A percentile compares a stretch with the other conserved stretches of the same genome.
Evolutionary conservation across 1,140 invertebrate species (phyloP).

Genomic region (Caerostris darwini): DNA sequence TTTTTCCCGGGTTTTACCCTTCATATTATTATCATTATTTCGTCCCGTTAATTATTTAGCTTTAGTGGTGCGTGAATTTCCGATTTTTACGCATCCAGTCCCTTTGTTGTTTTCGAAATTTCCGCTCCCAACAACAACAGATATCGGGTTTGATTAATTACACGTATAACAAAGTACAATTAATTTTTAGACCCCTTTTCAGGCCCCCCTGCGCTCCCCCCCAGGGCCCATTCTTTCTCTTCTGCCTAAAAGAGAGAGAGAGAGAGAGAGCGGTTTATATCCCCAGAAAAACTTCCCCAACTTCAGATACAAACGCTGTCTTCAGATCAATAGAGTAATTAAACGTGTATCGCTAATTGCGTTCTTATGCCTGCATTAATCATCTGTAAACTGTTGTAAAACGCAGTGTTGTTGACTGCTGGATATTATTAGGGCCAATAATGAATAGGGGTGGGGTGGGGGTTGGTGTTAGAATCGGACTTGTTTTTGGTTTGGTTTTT

Average conservation of each 20-base stretch:
- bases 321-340: constrained; percentile 74
- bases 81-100: constrained; percentile 70
- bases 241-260: not conserved
- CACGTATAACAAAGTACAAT: constrained; percentile 76
- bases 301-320: constrained; percentile 60
- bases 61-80: constrained; percentile 74
- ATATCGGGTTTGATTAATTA: constrained; percentile 75
- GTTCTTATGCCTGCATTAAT: constrained; percentile 77
- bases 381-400: constrained; percentile 66
- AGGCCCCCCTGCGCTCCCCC: not conserved
- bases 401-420: constrained; percentile 69
- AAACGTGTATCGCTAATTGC: constrained; percentile 76
- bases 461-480: not conserved
- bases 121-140: constrained; percentile 68
- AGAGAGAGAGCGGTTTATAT: constrained; percentile 42
- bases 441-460: not conserved
- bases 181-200: constrained; percentile 73
- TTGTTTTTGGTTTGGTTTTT: not conserved
- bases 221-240: constrained; percentile 16
- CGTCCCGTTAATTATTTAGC: constrained; percentile 69
- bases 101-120: constrained; percentile 62
- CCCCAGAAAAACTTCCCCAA: constrained; percentile 31
- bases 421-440: constrained; percentile 49
- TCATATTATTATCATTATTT: constrained; percentile 65
- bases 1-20: constrained; percentile 31